Evolutionary conservation across 2,113 vertebrate genomes (phyloP).

Genomic region (Gadus chalcogrammus): DNA sequence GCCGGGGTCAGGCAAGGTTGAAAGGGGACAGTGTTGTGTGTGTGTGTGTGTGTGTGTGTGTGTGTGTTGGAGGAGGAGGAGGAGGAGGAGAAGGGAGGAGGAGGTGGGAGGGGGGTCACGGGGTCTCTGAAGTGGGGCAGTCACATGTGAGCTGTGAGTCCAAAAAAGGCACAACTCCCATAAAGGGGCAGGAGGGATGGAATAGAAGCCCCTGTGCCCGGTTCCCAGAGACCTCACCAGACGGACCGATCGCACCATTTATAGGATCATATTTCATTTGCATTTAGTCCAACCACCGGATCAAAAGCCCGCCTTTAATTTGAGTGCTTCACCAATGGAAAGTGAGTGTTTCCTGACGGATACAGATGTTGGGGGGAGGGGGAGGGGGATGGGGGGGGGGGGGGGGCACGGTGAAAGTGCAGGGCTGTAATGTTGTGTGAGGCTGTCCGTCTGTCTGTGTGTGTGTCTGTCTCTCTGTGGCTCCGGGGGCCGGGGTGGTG

Average conservation of each 20-base stretch:
- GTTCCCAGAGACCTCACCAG: slow-evolving; percentile 62
- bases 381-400: slow-evolving; percentile 30
- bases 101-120: slow-evolving; percentile 12
- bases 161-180: slow-evolving; percentile 41
- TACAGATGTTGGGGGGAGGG: slow-evolving; percentile 65
- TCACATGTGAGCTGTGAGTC: slow-evolving; percentile 56
- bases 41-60: no score
- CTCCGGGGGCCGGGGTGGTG: slow-evolving; percentile 49
- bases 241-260: slow-evolving; percentile 73
- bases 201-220: slow-evolving; percentile 51
- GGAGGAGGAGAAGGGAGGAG: slow-evolving; percentile 37
- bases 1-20: slow-evolving; percentile 6
- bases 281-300: slow-evolving; percentile 68
- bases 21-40: no score
- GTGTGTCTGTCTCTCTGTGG: slow-evolving; percentile 11
- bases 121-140: slow-evolving; percentile 56
- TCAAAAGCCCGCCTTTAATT: slow-evolving; percentile 73
- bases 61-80: background rate
- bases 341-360: slow-evolving; percentile 72
- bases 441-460: slow-evolving; percentile 48
- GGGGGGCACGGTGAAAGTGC: slow-evolving; percentile 27
- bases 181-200: slow-evolving; percentile 17
- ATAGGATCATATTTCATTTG: slow-evolving; percentile 76
- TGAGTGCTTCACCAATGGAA: slow-evolving; percentile 65
- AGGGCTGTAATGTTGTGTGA: slow-evolving; percentile 15